These are phyloP conservation scores for Parazoanthus swiftii DNA, from an alignment of 92 coral and sea anemone genomes.

Conservation along the genomic window DNA sequence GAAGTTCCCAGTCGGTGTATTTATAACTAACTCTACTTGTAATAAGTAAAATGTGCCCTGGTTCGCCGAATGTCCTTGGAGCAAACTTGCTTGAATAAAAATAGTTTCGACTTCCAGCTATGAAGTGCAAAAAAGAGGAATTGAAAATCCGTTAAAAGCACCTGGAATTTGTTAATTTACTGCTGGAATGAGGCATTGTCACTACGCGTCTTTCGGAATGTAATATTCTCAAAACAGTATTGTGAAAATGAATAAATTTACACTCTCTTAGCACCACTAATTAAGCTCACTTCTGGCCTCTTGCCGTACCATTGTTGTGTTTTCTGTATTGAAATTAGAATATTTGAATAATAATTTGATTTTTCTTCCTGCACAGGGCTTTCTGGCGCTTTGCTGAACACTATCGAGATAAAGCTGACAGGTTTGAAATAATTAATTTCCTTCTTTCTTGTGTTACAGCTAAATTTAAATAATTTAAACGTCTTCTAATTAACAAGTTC, in stretches of 20 bases:
- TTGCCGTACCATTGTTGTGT: neutral
- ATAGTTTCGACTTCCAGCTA: neutral
- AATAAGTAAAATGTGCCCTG: neutral
- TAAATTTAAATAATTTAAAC: neutral
- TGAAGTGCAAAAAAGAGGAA: neutral
- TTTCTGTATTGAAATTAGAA: neutral
- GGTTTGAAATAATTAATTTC: constrained; percentile 48
- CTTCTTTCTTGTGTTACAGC: constrained; percentile 40
- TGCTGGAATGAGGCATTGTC: neutral
- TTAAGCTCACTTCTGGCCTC: neutral
- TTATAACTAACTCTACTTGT: neutral
- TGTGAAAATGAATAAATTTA: constrained; percentile 5
- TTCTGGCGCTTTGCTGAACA: constrained; percentile 93
- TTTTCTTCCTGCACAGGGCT: constrained; percentile 53
- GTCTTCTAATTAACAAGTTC: neutral
- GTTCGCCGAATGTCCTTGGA: neutral
- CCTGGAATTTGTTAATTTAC: neutral
- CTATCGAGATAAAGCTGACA: constrained; percentile 92
- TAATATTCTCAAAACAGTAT: neutral
- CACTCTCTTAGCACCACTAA: neutral
- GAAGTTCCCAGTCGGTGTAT: neutral
- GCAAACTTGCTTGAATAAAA: neutral
- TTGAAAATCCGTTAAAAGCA: neutral
- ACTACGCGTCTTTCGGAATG: neutral
- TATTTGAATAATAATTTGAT: neutral